These are phyloP conservation scores for Halocynthia aurantium DNA, from an alignment of 23 tunicate genomes.

Conservation along the genomic window DNA sequence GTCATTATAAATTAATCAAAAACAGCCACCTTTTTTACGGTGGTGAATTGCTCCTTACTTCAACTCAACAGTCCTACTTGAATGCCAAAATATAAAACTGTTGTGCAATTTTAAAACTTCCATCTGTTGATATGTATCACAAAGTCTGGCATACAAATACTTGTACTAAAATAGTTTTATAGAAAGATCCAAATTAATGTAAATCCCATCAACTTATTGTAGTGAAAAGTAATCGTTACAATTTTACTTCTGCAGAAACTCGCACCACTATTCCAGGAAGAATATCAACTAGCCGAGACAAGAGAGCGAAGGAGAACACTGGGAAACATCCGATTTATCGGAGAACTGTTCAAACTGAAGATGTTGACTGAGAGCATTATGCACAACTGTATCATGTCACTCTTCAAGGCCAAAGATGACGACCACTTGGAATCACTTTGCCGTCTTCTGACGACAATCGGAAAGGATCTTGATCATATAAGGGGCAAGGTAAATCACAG, in stretches of 20 bases:
- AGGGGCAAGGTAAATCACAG: conserved; percentile 45
- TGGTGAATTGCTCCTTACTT: too few relatives aligned
- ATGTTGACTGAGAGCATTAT: conserved; percentile 76
- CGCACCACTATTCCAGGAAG: conserved; percentile 31
- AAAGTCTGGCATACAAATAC: too few relatives aligned
- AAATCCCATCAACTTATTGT: not conserved
- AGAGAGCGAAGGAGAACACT: conserved; percentile 61
- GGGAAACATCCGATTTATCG: conserved; percentile 93
- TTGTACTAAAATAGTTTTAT: too few relatives aligned
- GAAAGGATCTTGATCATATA: conserved; percentile 65
- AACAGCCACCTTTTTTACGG: too few relatives aligned
- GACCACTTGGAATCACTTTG: conserved; percentile 73
- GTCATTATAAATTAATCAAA: too few relatives aligned
- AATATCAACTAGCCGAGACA: conserved; percentile 28
- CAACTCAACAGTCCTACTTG: too few relatives aligned
- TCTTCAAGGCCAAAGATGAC: conserved; percentile 39
- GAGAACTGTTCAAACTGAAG: conserved; percentile 74
- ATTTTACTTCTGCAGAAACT: conserved; percentile 10
- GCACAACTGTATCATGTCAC: conserved; percentile 84
- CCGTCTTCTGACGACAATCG: conserved; percentile 60
- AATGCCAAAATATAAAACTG: too few relatives aligned
- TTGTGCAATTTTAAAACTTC: too few relatives aligned
- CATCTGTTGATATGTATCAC: too few relatives aligned
- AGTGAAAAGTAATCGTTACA: not conserved
- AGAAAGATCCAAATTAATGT: not conserved